phyloP scores from a whole-genome alignment of 2,888 invertebrate genomes.

The Lithophane socia region DNA sequence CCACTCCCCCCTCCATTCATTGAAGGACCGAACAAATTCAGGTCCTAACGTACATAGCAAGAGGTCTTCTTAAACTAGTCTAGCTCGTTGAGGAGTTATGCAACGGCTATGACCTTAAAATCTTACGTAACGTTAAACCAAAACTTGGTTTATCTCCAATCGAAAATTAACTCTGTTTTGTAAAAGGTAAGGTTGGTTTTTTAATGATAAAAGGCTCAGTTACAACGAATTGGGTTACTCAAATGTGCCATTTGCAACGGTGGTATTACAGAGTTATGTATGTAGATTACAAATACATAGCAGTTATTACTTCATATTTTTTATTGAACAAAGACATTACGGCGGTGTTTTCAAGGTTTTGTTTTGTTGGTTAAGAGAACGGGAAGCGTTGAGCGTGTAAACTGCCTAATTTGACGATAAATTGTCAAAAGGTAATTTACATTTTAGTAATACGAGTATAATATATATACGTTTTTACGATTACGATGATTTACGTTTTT shows the following conservation, averaged over 20 bases:
- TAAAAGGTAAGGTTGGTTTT: conserved; percentile 54
- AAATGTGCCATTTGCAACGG: conserved; percentile 76
- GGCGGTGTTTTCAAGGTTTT: conserved; percentile 48
- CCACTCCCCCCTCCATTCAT: conserved; percentile 57
- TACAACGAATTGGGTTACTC: conserved; percentile 80
- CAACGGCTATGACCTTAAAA: conserved; percentile 86
- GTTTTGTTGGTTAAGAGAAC: conserved; percentile 39
- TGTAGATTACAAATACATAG: conserved; percentile 63
- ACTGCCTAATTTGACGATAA: conserved; percentile 33
- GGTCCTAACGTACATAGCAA: conserved; percentile 66
- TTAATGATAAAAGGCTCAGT: conserved; percentile 23
- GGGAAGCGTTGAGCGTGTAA: conserved; percentile 47
- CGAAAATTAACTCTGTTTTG: conserved; percentile 60
- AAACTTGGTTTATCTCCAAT: conserved; percentile 69
- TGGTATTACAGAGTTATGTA: conserved; percentile 64
- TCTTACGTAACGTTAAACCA: conserved; percentile 84
- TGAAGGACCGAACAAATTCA: conserved; percentile 52
- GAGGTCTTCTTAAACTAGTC: conserved; percentile 75
- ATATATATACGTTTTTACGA: too few species aligned
- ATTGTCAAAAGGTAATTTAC: conserved; percentile 5
- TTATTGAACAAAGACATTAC: conserved; percentile 56
- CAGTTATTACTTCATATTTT: conserved; percentile 57
- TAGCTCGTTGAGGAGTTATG: conserved; percentile 80
- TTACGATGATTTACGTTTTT: too few species aligned
- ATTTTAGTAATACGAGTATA: too few species aligned